A percentile compares a stretch with the other conserved stretches of the same genome.
These are phyloP conservation scores for Anguilla japonica DNA, from an alignment of 2,113 vertebrate genomes.

Conservation along the genomic window DNA sequence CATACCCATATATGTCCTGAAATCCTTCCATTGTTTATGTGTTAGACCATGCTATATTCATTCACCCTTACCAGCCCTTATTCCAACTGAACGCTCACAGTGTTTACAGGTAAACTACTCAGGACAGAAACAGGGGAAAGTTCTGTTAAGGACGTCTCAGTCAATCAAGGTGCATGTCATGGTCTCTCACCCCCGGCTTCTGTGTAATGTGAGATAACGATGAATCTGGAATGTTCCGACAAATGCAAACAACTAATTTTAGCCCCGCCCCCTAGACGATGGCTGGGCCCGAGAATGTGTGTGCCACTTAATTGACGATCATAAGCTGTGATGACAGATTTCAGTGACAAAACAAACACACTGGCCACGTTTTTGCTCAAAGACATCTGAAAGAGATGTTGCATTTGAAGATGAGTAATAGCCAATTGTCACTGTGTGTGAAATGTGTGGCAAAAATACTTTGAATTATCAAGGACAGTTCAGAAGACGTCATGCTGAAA, in stretches of 20 bases:
- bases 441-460: neutral
- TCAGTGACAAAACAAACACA: neutral
- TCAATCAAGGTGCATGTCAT: slow-evolving; percentile 40
- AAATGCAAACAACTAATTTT: slow-evolving; percentile 34
- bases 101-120: slow-evolving; percentile 66
- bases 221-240: slow-evolving; percentile 27
- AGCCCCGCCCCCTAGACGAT: too few relatives aligned
- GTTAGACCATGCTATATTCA: slow-evolving; percentile 49
- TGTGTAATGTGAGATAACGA: slow-evolving; percentile 25
- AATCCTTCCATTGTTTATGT: slow-evolving; percentile 50
- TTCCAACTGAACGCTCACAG: slow-evolving; percentile 59
- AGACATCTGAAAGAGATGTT: neutral
- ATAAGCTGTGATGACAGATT: neutral
- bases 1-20: slow-evolving; percentile 45
- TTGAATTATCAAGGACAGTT: neutral
- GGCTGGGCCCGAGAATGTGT: neutral
- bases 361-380: neutral
- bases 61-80: slow-evolving; percentile 56
- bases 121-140: slow-evolving; percentile 37
- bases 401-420: neutral
- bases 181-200: slow-evolving; percentile 37
- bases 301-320: neutral
- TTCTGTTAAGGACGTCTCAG: slow-evolving; percentile 55
- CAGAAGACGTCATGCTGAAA: neutral
- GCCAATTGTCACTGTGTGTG: neutral